Evolutionary conservation across 2,888 invertebrate genomes (phyloP).

Genomic region (Rotaria sp.): DNA sequence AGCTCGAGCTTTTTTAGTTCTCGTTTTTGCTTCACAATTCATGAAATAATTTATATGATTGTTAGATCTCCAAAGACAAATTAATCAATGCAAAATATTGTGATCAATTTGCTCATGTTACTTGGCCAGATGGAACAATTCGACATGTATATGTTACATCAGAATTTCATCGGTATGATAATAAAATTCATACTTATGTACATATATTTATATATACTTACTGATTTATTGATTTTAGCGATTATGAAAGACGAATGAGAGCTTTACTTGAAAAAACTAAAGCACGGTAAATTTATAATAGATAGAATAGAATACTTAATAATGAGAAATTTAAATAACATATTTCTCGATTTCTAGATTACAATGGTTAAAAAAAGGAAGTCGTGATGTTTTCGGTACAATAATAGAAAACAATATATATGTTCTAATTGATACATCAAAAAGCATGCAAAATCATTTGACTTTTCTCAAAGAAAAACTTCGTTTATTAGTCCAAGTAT

Average conservation of each 20-base stretch:
- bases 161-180: conserved; percentile 47
- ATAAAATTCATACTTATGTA: not conserved
- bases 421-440: conserved; percentile 53
- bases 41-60: not conserved
- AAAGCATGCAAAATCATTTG: conserved; percentile 53
- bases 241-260: conserved; percentile 19
- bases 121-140: conserved; percentile 52
- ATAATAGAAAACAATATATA: conserved; percentile 54
- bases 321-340: not conserved
- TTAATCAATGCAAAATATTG: conserved; percentile 55
- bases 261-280: conserved; percentile 1
- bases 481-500: conserved; percentile 54
- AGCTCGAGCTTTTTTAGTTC: too few relatives aligned
- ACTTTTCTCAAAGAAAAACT: conserved; percentile 54
- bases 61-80: conserved; percentile 48
- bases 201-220: not conserved
- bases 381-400: conserved; percentile 55
- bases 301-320: not conserved
- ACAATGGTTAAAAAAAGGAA: conserved; percentile 54
- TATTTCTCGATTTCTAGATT: conserved; percentile 44
- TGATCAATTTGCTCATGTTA: conserved; percentile 53
- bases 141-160: conserved; percentile 55
- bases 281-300: not conserved
- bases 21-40: too few relatives aligned
- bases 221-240: not conserved